These are phyloP conservation scores for Micropterix aruncella DNA, from an alignment of 2,888 invertebrate species.

Conservation along the genomic window DNA sequence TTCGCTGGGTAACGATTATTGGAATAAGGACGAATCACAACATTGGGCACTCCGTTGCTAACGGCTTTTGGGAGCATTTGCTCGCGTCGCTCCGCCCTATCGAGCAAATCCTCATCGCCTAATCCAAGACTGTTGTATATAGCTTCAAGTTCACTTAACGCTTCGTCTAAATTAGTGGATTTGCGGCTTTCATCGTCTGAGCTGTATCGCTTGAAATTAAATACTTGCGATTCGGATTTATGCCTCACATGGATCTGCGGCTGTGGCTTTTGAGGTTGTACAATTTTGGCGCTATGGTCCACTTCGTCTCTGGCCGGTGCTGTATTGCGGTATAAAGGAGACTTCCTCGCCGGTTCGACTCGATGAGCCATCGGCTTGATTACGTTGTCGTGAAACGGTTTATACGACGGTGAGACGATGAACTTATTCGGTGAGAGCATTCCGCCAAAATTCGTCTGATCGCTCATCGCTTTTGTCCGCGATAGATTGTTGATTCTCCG, in stretches of 20 bases:
- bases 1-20: not conserved
- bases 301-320: not conserved
- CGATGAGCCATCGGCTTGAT: not conserved
- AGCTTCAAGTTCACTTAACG: constrained; percentile 79
- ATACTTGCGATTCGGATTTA: constrained; percentile 31
- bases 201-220: constrained; percentile 25
- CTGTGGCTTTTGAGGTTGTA: constrained; percentile 18
- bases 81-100: constrained; percentile 64
- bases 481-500: constrained; percentile 24
- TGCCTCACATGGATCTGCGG: constrained; percentile 30
- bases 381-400: not conserved
- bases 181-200: constrained; percentile 43
- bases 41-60: not conserved
- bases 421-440: not conserved
- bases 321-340: not conserved
- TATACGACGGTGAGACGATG: not conserved
- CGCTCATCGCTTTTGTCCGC: constrained; percentile 26
- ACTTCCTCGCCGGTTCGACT: not conserved
- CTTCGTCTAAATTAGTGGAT: constrained; percentile 74
- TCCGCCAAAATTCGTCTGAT: constrained; percentile 18
- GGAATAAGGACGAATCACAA: not conserved
- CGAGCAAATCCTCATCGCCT: constrained; percentile 68
- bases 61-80: constrained; percentile 22
- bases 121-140: constrained; percentile 80
- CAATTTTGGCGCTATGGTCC: not conserved